Base-by-base conservation (phyloP, 2,113 vertebrate species). In the Mustela lutreola region DNA sequence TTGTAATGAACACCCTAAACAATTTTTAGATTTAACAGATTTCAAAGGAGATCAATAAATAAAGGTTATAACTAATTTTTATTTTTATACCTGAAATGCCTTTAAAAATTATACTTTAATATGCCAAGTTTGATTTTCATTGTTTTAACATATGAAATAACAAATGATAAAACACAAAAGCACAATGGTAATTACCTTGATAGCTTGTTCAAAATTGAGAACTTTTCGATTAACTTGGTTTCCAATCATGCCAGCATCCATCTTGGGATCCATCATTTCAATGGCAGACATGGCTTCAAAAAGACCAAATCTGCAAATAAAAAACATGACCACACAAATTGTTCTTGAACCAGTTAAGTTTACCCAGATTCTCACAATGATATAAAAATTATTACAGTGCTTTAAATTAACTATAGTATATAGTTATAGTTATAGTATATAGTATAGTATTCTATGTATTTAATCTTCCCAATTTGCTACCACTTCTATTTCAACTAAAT, bases 201-300 rank as follows among this genome's bases (percentile, higher is more conserved):
- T 99, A 94, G 99, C 99, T 98, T 99, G 99, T 96, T 99, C 99
- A 96, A 99, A 99, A 98, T 99, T 99, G 94, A 99, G 99, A 98
- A 99, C 99, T 97, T 99, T 99, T 87, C 99, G 99, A 98, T 99
- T 99, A 98, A 99, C 99, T 98, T 99, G 99, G 97, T 99, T 99
- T 97, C 99, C 99, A 96, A 99, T 99, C 99, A 99, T 99, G 85
- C 99, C 99, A 73, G 99, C 99, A 97, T 99, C 99, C 99, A 99
- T 99, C 97, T 99, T 99, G 26, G 99, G 99, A 98, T 99, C 99
- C 99, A 99, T 99, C 99, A 99, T 99, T 99, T 99, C 99, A 98
- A 99, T 99, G 93, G 99, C 99, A 94, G 99, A 99, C 99, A 99
- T 99, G 83, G 99, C 99, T 99, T 99, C 99, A 98, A 99, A 99